Evolutionary conservation across 2,888 invertebrate genomes (phyloP), one percentile per base, ranked within the genome.

Genomic region (Gari tellinella): DNA sequence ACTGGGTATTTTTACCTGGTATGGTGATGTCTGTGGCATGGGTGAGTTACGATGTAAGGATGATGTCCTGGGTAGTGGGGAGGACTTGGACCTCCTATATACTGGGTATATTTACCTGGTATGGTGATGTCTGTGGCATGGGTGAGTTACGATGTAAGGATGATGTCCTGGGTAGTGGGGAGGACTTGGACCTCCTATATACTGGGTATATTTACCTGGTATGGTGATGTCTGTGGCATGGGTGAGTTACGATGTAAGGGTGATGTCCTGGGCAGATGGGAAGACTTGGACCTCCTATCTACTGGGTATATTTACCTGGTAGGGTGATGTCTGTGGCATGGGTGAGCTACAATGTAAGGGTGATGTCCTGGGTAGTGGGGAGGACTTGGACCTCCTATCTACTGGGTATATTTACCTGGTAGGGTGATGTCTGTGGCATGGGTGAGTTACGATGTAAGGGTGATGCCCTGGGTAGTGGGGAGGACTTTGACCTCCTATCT

Each of bases 21-120:
- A 31, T 23, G 57, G 31, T 3, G 43, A 43, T 43, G 45, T n/a
- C 31, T 45, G 23, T 26, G 57, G 26, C 31, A 43, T 45, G 12
- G 78, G 68, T 19, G 77, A 79, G 14, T 76, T 63, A 31, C 76
- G 62, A 43, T 66, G 66, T 23, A 79, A 56, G 10, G 68, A 70
- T n/a, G 66, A 72, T 31, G 69, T 74, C 41, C 68, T 53, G 7
- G 68, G 77, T 21, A 72, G 57, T n/a, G 64, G 78, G n/a, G 78
- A 77, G 25, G 72, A 75, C 46, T 72, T 70, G 10, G 70, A 41
- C 17, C 53, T 46, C 26, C 65, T 64, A 5, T 72, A 69, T 49
- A 46, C 40, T 3, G 55, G n/a, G 14, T 40, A 51, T n/a, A 70
- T 31, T 4, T 31, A 31, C 31, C 31, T 31, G 31, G 10, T 31